These are phyloP conservation scores for Stenoptilia bipunctidactyla DNA, from an alignment of 2,888 invertebrate genomes.

Conservation along the genomic window DNA sequence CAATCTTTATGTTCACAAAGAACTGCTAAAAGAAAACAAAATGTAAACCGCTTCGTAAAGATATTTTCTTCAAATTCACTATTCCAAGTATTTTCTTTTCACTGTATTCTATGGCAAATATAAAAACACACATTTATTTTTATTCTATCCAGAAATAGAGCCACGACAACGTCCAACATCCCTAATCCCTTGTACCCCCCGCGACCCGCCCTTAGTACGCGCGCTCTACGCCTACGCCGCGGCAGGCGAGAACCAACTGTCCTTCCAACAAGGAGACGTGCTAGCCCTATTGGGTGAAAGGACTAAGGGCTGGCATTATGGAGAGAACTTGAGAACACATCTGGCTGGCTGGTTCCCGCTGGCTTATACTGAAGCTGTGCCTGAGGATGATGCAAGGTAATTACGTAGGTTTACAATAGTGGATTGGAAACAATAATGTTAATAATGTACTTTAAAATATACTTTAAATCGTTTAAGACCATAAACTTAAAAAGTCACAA, in stretches of 20 bases:
- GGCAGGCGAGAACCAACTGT: slow-evolving; percentile 90
- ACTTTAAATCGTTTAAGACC: too few relatives aligned
- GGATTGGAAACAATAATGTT: too few relatives aligned
- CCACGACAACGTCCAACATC: slow-evolving; percentile 69
- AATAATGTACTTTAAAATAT: too few relatives aligned
- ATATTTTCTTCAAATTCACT: too few relatives aligned
- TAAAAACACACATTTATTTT: too few relatives aligned
- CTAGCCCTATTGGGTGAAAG: slow-evolving; percentile 90
- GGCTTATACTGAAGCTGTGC: slow-evolving; percentile 90
- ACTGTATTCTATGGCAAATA: too few relatives aligned
- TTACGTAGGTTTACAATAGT: slow-evolving; percentile 14
- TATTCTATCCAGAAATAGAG: too few relatives aligned
- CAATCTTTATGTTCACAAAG: too few relatives aligned
- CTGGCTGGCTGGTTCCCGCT: slow-evolving; percentile 95
- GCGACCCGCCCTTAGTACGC: slow-evolving; percentile 83
- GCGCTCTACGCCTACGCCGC: slow-evolving; percentile 93
- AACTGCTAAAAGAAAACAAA: too few relatives aligned
- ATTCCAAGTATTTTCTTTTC: too few relatives aligned
- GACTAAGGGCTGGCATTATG: slow-evolving; percentile 97
- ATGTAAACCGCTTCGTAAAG: too few relatives aligned
- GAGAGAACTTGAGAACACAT: slow-evolving; percentile 93
- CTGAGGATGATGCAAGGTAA: slow-evolving; percentile 76
- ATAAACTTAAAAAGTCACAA: too few relatives aligned
- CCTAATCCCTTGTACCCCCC: slow-evolving; percentile 71
- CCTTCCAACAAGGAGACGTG: slow-evolving; percentile 91